phyloP scores from a whole-genome alignment of 2,797 vertebrate genomes.

The Ficedula albicollis region DNA sequence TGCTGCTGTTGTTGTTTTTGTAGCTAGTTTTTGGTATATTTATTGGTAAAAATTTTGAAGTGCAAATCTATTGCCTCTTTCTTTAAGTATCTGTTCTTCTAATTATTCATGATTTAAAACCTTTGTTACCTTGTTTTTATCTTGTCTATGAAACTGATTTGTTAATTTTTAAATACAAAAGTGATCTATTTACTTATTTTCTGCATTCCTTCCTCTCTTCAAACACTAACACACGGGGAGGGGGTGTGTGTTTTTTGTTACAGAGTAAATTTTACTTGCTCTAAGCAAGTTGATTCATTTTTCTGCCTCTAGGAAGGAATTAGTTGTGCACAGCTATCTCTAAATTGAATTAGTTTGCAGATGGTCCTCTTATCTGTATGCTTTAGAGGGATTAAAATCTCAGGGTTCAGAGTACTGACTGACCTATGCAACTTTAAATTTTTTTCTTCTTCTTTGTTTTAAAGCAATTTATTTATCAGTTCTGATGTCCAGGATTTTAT shows the following conservation, averaged over 20 bases:
- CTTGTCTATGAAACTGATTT: background rate
- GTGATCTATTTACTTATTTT: background rate
- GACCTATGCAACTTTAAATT: background rate
- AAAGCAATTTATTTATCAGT: conserved; percentile 35
- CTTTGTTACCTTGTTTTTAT: background rate
- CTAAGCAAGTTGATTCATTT: background rate
- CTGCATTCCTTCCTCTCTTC: background rate
- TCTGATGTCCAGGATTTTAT: conserved; percentile 30
- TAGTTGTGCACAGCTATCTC: background rate
- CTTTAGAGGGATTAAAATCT: conserved; percentile 10
- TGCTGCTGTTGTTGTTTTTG: background rate
- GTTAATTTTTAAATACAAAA: background rate
- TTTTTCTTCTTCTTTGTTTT: background rate
- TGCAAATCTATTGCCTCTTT: background rate
- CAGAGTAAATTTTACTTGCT: background rate
- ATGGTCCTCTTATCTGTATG: background rate
- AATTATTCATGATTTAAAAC: background rate
- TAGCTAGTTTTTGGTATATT: background rate
- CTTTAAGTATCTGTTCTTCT: background rate
- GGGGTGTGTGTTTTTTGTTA: background rate
- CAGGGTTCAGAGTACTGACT: background rate
- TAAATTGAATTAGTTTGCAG: conserved; percentile 31
- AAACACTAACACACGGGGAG: fast-evolving
- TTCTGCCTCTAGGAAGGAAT: background rate
- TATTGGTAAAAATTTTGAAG: background rate